These are phyloP conservation scores for Clarias platycephalus DNA, from an alignment of 2,797 vertebrate genomes.

Conservation along the genomic window DNA sequence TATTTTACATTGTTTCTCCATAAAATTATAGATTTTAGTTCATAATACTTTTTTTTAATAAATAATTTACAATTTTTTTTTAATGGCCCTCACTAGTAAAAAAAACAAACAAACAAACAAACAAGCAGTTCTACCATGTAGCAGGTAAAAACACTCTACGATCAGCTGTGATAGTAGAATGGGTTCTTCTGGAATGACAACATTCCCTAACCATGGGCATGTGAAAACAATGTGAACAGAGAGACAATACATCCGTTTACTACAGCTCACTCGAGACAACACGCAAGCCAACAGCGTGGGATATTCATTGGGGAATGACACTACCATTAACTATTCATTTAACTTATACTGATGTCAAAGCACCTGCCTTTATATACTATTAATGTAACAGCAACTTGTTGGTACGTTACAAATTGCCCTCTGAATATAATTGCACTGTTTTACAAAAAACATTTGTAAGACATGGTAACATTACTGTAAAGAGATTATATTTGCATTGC, in stretches of 20 bases:
- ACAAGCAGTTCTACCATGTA: neutral
- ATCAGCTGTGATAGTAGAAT: neutral
- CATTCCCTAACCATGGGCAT: neutral
- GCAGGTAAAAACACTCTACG: neutral
- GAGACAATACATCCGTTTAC: conserved; percentile 19
- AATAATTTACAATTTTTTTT: too few relatives aligned
- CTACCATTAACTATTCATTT: conserved; percentile 1
- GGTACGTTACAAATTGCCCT: neutral
- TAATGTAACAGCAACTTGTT: neutral
- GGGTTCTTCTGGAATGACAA: neutral
- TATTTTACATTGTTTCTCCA: neutral
- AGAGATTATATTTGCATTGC: neutral
- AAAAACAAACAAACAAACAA: too few relatives aligned
- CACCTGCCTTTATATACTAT: neutral
- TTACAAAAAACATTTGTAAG: neutral
- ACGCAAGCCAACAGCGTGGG: neutral
- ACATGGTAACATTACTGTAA: neutral
- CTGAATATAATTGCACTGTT: neutral
- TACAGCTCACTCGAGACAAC: neutral
- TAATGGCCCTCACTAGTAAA: too few relatives aligned
- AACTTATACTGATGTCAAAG: neutral
- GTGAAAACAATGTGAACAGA: conserved; percentile 2
- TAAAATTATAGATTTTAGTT: neutral
- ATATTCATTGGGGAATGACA: neutral
- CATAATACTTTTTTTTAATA: too few relatives aligned